Base-by-base conservation (phyloP, 2,888 invertebrate species). In the Nomada ferruginata region DNA sequence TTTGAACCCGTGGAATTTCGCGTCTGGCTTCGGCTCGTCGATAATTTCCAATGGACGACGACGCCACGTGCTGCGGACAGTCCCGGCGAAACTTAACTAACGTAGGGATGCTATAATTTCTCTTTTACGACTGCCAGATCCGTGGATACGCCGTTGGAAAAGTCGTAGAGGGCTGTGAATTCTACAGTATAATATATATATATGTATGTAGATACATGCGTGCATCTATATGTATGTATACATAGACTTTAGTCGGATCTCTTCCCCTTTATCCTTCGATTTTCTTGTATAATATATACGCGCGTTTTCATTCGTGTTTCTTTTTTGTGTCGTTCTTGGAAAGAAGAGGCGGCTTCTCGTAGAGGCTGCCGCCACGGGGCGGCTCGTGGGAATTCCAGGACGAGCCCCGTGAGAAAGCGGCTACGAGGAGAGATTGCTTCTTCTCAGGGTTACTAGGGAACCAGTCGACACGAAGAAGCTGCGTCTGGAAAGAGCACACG, bases 371-470 rank as follows among this genome's bases (percentile, higher is more conserved):
- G 72, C 68, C 76, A 57, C 59, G 71, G 82, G 70, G 55, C 64
- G 79, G 76, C 76, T 85, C 87, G 88, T 87, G 87, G 88, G 88
- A 88, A 87, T 84, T 59, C 77, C 79, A 76, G 79, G 82, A 84
- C 75, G 82, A 83, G 86, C 85, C 88, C 89, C 89, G 92, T 91
- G 92, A 91, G 92, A 92, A 88, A 88, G 88, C 87, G 78, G 78
- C 88, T 82, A 53, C 87, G 84, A 80, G 82, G 87, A 88, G 89
- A 83, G 88, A 89, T 88, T 86, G 85, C 87, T 89, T 89, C 89
- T 91, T 92, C 92, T 91, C 91, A 90, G 84, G 90, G 85, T 88
- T 93, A 93, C 90, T 91, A 93, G 93, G 93, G 89, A 91, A 92
- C 84, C 93, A 93, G 89, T 92, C 90, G 87, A 85, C 73, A 82